Conservation (phyloP, 2,797 vertebrate genomes). For the Nannoperca australis region DNA sequence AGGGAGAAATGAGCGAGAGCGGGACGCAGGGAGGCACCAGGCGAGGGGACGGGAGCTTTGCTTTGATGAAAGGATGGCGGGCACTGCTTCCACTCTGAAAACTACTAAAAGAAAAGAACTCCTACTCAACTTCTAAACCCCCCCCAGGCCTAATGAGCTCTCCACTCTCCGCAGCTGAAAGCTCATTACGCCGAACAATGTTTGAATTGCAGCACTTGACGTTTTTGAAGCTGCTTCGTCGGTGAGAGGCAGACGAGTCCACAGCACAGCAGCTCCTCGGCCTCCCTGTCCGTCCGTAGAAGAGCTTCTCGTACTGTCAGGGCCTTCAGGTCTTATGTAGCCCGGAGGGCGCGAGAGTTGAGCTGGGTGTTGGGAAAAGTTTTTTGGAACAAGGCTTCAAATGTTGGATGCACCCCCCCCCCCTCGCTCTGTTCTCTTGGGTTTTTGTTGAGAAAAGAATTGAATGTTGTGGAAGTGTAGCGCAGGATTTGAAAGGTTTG, state of each 20-base stretch:
- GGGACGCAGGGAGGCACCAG: slow-evolving; percentile 40
- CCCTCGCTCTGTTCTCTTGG: slow-evolving; percentile 10
- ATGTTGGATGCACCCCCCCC: background rate
- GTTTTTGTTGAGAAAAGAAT: slow-evolving; percentile 32
- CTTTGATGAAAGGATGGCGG: slow-evolving; percentile 31
- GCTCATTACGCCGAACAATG: slow-evolving; percentile 50
- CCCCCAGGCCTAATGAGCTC: slow-evolving; percentile 44
- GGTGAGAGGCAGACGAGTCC: slow-evolving; percentile 33
- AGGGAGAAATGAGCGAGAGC: slow-evolving; percentile 37
- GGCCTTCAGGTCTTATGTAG: slow-evolving; percentile 48
- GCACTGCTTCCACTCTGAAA: slow-evolving; percentile 3
- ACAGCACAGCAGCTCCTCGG: slow-evolving; percentile 8
- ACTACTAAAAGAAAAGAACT: background rate
- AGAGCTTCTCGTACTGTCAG: slow-evolving; percentile 27
- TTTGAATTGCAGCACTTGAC: slow-evolving; percentile 67
- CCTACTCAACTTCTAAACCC: background rate
- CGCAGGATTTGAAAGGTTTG: slow-evolving; percentile 10
- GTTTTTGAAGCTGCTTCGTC: slow-evolving; percentile 35
- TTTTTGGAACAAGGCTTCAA: slow-evolving; percentile 21
- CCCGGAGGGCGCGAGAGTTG: slow-evolving; percentile 36
- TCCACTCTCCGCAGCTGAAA: slow-evolving; percentile 20
- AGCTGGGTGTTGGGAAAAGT: slow-evolving; percentile 19
- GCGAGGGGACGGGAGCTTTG: slow-evolving; percentile 19
- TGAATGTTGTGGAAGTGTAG: slow-evolving; percentile 30
- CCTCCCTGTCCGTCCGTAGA: slow-evolving; percentile 13